Percentiles rank a stretch among this genome's conserved stretches.
These are phyloP conservation scores for Berghia stephanieae DNA, from an alignment of 1,140 invertebrate species.

Conservation along the genomic window DNA sequence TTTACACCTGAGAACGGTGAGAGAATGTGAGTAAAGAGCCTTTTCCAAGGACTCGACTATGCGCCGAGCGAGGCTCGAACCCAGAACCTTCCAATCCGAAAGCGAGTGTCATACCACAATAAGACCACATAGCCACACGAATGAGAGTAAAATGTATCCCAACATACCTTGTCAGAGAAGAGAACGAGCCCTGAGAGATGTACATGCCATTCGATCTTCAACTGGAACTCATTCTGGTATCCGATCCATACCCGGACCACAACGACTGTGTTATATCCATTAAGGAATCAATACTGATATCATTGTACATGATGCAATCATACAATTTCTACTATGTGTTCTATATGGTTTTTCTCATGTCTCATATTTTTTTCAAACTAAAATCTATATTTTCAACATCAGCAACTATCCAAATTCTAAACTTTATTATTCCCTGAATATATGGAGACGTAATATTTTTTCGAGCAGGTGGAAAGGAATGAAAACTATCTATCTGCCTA, in stretches of 20 bases:
- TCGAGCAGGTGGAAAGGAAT: no score
- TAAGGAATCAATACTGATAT: slow-evolving; percentile 13
- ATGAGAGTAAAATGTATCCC: no score
- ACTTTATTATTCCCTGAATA: no score
- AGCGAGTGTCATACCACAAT: no score
- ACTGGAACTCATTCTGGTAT: slow-evolving; percentile 50
- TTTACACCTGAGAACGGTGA: not conserved
- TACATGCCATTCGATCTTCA: slow-evolving; percentile 83
- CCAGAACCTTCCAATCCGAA: not conserved
- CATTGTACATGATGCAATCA: not conserved
- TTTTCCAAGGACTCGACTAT: not conserved
- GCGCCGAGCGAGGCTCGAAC: not conserved
- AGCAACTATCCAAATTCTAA: no score
- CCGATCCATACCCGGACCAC: slow-evolving; percentile 64
- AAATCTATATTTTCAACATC: no score
- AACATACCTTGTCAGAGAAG: slow-evolving; percentile 75
- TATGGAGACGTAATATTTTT: no score
- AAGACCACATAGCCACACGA: no score
- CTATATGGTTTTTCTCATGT: not conserved
- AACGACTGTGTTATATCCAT: slow-evolving; percentile 63
- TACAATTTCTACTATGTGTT: not conserved
- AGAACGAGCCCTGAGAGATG: slow-evolving; percentile 83
- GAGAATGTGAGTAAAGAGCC: not conserved
- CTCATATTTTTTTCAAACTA: no score
- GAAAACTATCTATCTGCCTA: no score